These are phyloP conservation scores for Machimus rusticus DNA, from an alignment of 2,888 invertebrate species.

Conservation along the genomic window DNA sequence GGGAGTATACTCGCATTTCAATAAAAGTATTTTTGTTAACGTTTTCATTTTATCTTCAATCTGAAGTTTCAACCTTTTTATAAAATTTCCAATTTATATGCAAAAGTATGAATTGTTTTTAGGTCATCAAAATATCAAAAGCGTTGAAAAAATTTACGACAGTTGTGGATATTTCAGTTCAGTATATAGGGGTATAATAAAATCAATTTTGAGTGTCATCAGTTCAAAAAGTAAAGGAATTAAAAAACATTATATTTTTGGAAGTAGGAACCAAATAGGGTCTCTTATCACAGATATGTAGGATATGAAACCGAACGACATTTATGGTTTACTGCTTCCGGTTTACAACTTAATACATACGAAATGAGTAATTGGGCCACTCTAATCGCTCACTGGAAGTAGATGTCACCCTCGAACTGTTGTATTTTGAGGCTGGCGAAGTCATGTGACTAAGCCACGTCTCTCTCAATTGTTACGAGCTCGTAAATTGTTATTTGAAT, in stretches of 20 bases:
- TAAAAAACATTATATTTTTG: background rate
- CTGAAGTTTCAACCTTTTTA: too few species aligned
- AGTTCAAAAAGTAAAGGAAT: background rate
- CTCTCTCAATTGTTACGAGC: slow-evolving; percentile 8
- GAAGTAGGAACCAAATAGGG: background rate
- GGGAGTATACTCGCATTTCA: too few species aligned
- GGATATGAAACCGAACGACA: background rate
- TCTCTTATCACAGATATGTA: background rate
- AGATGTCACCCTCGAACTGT: background rate
- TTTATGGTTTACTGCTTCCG: background rate
- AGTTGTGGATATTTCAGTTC: too few species aligned
- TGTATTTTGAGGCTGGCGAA: background rate
- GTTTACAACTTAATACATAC: slow-evolving; percentile 15
- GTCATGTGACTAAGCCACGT: background rate
- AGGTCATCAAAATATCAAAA: too few species aligned
- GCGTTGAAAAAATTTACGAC: too few species aligned
- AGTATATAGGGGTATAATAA: too few species aligned
- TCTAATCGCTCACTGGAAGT: background rate
- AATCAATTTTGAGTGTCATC: background rate
- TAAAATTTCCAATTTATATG: too few species aligned
- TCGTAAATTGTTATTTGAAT: slow-evolving; percentile 39
- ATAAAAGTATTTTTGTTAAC: too few species aligned
- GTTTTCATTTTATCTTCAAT: too few species aligned
- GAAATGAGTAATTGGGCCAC: slow-evolving; percentile 7
- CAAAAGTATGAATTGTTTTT: too few species aligned